A percentile compares a stretch with the other conserved stretches of the same genome.
Evolutionary conservation across 2,888 invertebrate genomes (phyloP).

Genomic region (Rotaria sp.): DNA sequence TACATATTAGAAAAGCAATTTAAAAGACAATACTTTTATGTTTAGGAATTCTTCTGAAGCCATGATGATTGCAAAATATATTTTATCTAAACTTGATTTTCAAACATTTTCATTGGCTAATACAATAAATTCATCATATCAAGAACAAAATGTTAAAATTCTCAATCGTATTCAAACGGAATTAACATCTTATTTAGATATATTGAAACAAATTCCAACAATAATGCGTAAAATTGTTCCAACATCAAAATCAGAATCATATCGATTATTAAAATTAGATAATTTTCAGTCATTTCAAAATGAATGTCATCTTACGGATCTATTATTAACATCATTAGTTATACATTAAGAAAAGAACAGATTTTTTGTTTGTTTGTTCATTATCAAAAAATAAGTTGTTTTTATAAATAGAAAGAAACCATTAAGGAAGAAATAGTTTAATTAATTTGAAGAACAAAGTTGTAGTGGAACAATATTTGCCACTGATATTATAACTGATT

Average conservation of each 20-base stretch:
- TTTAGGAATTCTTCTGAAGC: background rate
- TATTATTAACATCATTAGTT: background rate
- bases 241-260: background rate
- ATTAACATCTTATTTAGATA: background rate
- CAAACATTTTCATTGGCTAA: background rate
- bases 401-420: no score
- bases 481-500: no score
- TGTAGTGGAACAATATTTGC: background rate
- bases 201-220: background rate
- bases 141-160: background rate
- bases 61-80: background rate
- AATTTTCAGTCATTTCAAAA: background rate
- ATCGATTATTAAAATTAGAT: background rate
- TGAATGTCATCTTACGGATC: background rate
- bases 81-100: background rate
- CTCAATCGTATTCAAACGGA: background rate
- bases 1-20: no score
- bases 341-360: background rate
- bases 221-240: background rate
- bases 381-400: no score
- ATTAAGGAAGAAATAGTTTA: background rate
- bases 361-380: no score
- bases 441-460: background rate
- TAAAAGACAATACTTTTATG: no score
- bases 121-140: background rate